Base-by-base conservation (phyloP, 2,113 vertebrate species). In the Nematolebias whitei region DNA sequence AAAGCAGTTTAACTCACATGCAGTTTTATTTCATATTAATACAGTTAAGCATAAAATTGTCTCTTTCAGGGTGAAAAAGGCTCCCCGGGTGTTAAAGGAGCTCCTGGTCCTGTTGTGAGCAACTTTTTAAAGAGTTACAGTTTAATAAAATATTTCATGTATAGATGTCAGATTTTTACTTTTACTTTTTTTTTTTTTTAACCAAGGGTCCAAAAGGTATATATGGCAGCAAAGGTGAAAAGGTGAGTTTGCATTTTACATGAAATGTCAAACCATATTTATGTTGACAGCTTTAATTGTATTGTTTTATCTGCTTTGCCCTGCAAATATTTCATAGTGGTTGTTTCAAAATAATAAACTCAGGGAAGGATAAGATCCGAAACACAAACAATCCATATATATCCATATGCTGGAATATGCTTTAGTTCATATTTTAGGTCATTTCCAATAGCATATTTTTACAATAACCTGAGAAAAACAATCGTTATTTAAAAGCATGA, bases 181-280 rank as follows among this genome's bases (percentile, higher is more conserved):
- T 10, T 47, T 18, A 1, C 4, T 9, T 68, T 59, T 39, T 44
- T 52, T 51, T 18, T 26, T n/a, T n/a, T n/a, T n/a, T n/a, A n/a
- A 16, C 1, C 63, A 72, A 97, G 95, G 94, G 95, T 83, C 48
- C 63, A 6, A 94, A 93, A 82, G 95, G 95, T 0, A 77, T 93
- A 9, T 79, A 72, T 0, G 95, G 96, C 0, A 29, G 52, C 16
- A 97, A 93, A 90, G 95, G 95, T 1, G 89, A 92, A 85, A 93
- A 92, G 82, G 96, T 97, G 84, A 85, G 79, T 13, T 3, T 63
- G 0, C 11, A 5, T 19, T 45, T 56, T 13, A 8, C 6, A 15
- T 24, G 20, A 57, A 19, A 8, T 29, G 26, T 29, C 26, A 35
- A 35, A 35, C 32, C 32, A 35, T 35, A 35, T 35, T 35, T 29